Base-by-base conservation (phyloP, 2,888 invertebrate genomes). In the Drosophila ezoana region DNA sequence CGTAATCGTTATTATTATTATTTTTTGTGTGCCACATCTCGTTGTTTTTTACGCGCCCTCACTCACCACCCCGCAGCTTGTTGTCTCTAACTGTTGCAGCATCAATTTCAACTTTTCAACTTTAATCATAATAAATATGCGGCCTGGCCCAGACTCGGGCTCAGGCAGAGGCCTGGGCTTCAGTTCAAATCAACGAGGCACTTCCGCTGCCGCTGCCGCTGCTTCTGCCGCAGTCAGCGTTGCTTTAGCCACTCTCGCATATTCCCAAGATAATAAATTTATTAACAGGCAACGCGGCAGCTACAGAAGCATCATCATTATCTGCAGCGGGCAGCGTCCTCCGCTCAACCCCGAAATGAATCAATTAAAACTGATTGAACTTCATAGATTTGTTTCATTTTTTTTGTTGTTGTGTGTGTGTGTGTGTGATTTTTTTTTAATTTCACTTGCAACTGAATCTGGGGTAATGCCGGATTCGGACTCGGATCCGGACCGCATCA, bases 331-430 rank as follows among this genome's bases (percentile, higher is more conserved):
- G 70, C 65, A 62, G 9, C 16, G 16, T 18, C 11, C 23, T 4
- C 45, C 8, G 49, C 51, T 44, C 60, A 61, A 53, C 65, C 75
- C 68, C 72, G 61, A 90, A 90, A 81, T 90, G 89, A 86, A 91
- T 87, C 91, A 91, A 90, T 90, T 90, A 89, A 90, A 90, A 79
- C 87, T 89, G 90, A 90, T 88, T 91, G 87, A 90, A 89, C 79
- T 86, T 65, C 74, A 86, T 89, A 88, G 90, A 89, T 87, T 88
- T 71, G 52, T 48, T 67, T 59, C 56, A 54, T 54, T 43, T 52
- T 45, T 40, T 35, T 1, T 28, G 8, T 28, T 8, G 2, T 1
- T 20, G 20, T 20, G 23, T 28, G 18, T 18, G 18, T 18, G 8
- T 28, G 28, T 28, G 28, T 28, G 28, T 28, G 2, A 33, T 43